Evolutionary conservation across 2,797 vertebrate species (phyloP).

Genomic region (Syncerus caffer): DNA sequence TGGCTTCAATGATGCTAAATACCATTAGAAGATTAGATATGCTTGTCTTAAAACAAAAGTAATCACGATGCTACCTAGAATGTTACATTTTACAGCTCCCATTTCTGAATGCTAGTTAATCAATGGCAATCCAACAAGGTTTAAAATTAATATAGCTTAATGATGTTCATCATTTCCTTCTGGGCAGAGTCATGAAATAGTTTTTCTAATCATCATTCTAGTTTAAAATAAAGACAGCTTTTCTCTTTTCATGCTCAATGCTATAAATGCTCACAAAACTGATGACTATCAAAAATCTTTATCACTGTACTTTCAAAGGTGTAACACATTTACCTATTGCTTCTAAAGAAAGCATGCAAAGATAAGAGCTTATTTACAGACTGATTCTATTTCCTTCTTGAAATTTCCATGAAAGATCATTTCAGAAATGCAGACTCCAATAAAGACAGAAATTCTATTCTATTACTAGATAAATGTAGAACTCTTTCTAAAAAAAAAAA

Average conservation of each 20-base stretch:
- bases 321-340: neutral
- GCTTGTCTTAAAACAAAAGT: neutral
- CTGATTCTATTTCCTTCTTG: conserved; percentile 7
- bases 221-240: neutral
- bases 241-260: neutral
- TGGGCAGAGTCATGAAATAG: neutral
- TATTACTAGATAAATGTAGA: neutral
- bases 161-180: neutral
- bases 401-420: conserved; percentile 35
- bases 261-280: conserved; percentile 10
- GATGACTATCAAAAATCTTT: neutral
- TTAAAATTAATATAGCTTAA: neutral
- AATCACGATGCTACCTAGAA: neutral
- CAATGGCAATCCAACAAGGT: neutral
- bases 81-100: neutral
- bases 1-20: neutral
- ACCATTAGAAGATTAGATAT: neutral
- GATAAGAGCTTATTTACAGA: conserved; percentile 32
- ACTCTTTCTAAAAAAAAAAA: neutral
- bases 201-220: neutral
- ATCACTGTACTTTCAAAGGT: neutral
- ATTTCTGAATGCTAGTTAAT: neutral
- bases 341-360: conserved; percentile 5
- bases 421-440: conserved; percentile 34
- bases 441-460: neutral